Conservation (phyloP, 2,888 invertebrate species). For the Punctoribates punctum region DNA sequence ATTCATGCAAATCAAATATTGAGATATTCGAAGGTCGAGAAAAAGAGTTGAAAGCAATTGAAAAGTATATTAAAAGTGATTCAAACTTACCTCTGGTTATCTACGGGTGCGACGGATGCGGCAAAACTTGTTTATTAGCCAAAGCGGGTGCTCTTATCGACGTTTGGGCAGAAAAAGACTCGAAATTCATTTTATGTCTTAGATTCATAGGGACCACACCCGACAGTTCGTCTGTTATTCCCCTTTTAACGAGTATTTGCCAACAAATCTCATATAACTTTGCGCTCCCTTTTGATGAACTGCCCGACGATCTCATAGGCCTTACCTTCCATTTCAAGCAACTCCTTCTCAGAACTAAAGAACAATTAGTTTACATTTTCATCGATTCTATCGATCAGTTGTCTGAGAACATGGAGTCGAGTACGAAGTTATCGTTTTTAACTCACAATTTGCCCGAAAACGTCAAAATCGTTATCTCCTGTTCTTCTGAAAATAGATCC, state of each 20-base stretch:
- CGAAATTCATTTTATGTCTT: conserved; percentile 78
- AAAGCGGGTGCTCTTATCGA: conserved; percentile 80
- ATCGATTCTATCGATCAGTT: conserved; percentile 96
- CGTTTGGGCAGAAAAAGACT: conserved; percentile 55
- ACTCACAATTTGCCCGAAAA: conserved; percentile 81
- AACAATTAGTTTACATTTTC: conserved; percentile 83
- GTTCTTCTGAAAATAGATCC: conserved; percentile 80
- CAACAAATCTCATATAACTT: conserved; percentile 92
- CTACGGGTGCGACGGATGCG: conserved; percentile 94
- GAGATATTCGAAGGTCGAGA: conserved; percentile 90
- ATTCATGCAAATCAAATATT: conserved; percentile 89
- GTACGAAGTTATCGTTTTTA: conserved; percentile 85
- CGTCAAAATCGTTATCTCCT: conserved; percentile 90
- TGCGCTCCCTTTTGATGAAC: conserved; percentile 82
- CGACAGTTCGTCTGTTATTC: conserved; percentile 89
- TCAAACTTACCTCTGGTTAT: conserved; percentile 77
- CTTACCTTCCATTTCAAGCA: conserved; percentile 94
- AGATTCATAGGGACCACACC: conserved; percentile 95
- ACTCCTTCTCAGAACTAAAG: conserved; percentile 71
- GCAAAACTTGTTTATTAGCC: conserved; percentile 91
- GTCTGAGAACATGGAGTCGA: conserved; percentile 87
- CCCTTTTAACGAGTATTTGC: conserved; percentile 89
- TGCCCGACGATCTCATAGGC: conserved; percentile 93
- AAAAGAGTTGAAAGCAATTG: conserved; percentile 73
- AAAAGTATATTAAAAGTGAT: conserved; percentile 71